These are phyloP conservation scores for Acanthopagrus latus DNA, from an alignment of 2,797 vertebrate genomes.

Conservation along the genomic window DNA sequence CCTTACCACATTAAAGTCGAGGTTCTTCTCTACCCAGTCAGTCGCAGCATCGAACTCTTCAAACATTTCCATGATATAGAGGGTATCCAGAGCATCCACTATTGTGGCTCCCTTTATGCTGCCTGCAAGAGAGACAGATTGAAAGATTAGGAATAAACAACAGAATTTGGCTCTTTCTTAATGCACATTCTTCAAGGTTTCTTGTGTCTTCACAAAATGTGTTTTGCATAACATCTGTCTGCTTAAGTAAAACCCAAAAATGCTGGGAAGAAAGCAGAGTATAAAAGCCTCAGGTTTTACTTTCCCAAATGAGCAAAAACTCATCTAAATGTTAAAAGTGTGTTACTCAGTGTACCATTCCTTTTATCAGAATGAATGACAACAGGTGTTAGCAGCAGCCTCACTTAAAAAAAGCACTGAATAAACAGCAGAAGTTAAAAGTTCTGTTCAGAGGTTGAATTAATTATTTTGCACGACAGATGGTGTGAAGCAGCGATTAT, in stretches of 20 bases:
- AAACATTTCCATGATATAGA: slow-evolving; percentile 98
- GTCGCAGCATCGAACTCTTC: slow-evolving; percentile 94
- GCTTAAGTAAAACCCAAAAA: neutral
- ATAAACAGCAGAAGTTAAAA: slow-evolving; percentile 52
- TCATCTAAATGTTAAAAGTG: slow-evolving; percentile 22
- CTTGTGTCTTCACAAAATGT: neutral
- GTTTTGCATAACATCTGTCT: neutral
- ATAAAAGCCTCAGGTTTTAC: neutral
- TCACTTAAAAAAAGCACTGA: slow-evolving; percentile 3
- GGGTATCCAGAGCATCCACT: slow-evolving; percentile 95
- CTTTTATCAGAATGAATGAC: slow-evolving; percentile 12
- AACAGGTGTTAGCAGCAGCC: slow-evolving; percentile 38
- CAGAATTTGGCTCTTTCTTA: neutral
- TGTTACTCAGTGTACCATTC: neutral
- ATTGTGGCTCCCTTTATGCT: slow-evolving; percentile 98
- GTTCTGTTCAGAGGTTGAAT: slow-evolving; percentile 46
- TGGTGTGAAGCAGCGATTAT: slow-evolving; percentile 70
- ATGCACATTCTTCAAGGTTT: neutral
- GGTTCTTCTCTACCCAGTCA: slow-evolving; percentile 95
- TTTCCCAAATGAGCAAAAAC: slow-evolving; percentile 10
- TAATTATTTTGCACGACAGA: slow-evolving; percentile 63
- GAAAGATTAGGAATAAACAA: neutral
- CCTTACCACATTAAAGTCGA: slow-evolving; percentile 97
- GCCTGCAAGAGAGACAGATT: slow-evolving; percentile 84
- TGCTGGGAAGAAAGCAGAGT: neutral